Base-by-base conservation (phyloP, 2,797 vertebrate species). In the Meda fulgida region DNA sequence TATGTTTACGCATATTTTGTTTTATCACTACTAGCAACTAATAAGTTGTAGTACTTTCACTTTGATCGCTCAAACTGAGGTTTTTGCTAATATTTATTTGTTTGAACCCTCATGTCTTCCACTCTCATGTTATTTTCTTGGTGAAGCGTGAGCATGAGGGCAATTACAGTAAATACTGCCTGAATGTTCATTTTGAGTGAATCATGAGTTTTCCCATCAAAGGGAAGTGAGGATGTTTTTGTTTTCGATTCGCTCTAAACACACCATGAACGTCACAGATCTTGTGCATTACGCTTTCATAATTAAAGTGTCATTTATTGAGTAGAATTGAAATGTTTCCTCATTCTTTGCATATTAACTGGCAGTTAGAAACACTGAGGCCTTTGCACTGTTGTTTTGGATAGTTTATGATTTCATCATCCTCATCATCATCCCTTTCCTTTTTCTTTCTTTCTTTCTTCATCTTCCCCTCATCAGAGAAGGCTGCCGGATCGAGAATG, bases 401-500 rank as follows among this genome's bases (percentile, higher is more conserved):
- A n/a, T 38, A 36, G 93, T 95, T 95, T 94, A 86, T 86, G 29
- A 84, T 73, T 92, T 91, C 90, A 93, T 94, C 94, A 93, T 91
- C 94, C 36, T 67, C 29, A 26, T 70, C 73, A 67, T 55, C 78
- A 43, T 19, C 46, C 31, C 53, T 46, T 31, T 72, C 80, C 84
- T 34, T 76, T 48, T 63, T 40, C 16, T 46, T 84, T 26, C 51
- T 38, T 38, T 88, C 78, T 85, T 83, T 63, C 29, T 85, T 87
- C 67, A 43, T 79, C 26, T 86, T 80, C 80, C 83, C 90, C 66
- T 86, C 85, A 93, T 94, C 96, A 99, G 98, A 98, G 97, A 99
- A 96, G 98, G 98, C 96, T 99, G 98, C 96, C 98, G 98, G 93
- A 99, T 99, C 97, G 98, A 99, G 92, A 99, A 99, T 93, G 98